Percentiles rank a stretch among this genome's conserved stretches.
phyloP scores from a whole-genome alignment of 2,797 vertebrate species.

The Aselliscus stoliczkanus region DNA sequence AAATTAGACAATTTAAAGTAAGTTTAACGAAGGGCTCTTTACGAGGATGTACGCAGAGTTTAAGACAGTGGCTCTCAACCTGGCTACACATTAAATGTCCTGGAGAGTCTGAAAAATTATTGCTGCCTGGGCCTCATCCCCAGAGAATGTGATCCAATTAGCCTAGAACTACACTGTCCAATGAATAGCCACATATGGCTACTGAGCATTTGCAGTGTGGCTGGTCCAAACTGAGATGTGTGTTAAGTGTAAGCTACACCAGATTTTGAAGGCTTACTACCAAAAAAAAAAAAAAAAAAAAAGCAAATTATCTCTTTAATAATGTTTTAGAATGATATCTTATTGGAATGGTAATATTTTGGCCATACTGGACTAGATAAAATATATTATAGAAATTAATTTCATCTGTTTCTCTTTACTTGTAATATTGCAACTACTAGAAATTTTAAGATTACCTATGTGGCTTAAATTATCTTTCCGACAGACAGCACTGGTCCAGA shows the following conservation, averaged over 20 bases:
- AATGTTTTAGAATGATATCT: background rate
- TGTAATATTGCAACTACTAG: background rate
- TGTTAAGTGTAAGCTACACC: background rate
- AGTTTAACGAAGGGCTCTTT: background rate
- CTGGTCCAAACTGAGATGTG: background rate
- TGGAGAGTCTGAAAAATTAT: background rate
- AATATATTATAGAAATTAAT: background rate
- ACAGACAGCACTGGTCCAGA: background rate
- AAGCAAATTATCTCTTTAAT: background rate
- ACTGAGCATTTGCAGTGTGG: background rate
- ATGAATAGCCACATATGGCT: background rate
- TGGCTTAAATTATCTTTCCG: background rate
- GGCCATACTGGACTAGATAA: background rate
- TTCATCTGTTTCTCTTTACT: background rate
- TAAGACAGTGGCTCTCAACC: background rate
- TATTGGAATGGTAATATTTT: background rate
- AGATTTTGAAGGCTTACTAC: background rate
- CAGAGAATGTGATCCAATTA: background rate
- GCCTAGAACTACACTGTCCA: background rate
- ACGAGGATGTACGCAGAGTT: background rate
- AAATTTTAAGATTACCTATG: background rate
- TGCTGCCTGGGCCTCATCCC: background rate
- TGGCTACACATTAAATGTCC: background rate
- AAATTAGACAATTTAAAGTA: background rate
- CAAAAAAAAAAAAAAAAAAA: background rate